Evolutionary conservation across 2,113 vertebrate species (phyloP).

Genomic region (Strigops habroptila): DNA sequence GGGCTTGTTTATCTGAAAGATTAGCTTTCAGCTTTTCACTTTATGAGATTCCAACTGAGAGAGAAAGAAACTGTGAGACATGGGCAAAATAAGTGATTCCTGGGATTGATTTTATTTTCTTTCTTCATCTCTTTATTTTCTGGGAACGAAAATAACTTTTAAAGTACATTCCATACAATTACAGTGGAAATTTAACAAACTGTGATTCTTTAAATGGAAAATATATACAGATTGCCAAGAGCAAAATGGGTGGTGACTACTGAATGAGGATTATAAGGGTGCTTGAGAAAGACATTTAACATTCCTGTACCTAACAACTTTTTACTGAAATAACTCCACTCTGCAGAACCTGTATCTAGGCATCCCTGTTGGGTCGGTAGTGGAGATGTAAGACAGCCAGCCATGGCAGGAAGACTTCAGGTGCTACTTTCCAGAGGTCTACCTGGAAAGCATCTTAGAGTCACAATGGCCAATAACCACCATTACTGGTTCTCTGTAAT

Average conservation of each 20-base stretch:
- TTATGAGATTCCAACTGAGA: not conserved
- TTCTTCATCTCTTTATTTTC: not conserved
- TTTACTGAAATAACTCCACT: not conserved
- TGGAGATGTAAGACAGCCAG: not conserved
- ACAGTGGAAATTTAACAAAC: not conserved
- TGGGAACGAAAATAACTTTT: not conserved
- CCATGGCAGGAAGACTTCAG: not conserved
- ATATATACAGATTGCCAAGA: not conserved
- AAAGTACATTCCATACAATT: not conserved
- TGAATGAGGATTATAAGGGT: not conserved
- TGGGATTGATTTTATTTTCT: not conserved
- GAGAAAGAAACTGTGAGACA: not conserved
- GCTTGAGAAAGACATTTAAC: not conserved
- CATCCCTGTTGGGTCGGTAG: not conserved
- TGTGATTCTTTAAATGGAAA: not conserved
- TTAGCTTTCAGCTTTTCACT: not conserved
- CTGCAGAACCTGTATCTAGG: not conserved
- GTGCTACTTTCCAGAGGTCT: not conserved
- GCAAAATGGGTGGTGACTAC: not conserved
- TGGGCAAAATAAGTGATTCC: not conserved
- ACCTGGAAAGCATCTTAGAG: not conserved
- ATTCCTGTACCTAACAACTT: not conserved
- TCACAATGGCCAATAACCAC: not conserved
- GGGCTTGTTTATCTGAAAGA: not conserved
- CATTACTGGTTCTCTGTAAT: not conserved